phyloP scores from a whole-genome alignment of 2,113 vertebrate genomes.

The Sylvietta virens region DNA sequence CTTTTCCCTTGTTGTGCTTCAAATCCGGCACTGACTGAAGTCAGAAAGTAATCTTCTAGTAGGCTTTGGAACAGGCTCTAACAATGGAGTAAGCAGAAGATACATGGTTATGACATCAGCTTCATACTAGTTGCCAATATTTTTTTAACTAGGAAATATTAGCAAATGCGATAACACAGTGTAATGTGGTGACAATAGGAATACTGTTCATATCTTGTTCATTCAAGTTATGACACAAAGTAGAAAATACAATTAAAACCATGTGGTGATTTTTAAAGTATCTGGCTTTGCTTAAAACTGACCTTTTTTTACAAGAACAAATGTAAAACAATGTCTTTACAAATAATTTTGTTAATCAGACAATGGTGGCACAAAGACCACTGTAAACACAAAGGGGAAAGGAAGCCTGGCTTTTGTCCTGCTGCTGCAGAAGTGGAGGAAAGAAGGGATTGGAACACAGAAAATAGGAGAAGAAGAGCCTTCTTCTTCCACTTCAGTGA shows the following conservation, averaged over 20 bases:
- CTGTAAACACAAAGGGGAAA: constrained; percentile 52
- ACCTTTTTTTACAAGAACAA: constrained; percentile 74
- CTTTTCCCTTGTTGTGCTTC: background rate
- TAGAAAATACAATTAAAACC: constrained; percentile 68
- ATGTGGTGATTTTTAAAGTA: constrained; percentile 70
- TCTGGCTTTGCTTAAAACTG: constrained; percentile 75
- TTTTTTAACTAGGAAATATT: constrained; percentile 63
- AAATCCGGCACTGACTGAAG: background rate
- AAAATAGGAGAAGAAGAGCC: background rate
- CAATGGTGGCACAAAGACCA: constrained; percentile 64
- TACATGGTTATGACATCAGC: background rate
- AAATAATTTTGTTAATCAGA: constrained; percentile 74
- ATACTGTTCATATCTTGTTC: constrained; percentile 70
- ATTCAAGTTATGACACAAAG: constrained; percentile 69
- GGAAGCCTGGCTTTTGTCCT: background rate
- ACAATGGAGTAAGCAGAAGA: background rate
- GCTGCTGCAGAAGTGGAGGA: background rate
- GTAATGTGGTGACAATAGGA: constrained; percentile 61
- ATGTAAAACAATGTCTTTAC: constrained; percentile 74
- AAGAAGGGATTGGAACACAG: background rate
- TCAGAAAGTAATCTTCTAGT: background rate
- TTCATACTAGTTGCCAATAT: constrained; percentile 23
- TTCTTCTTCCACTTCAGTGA: background rate
- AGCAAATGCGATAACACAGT: constrained; percentile 54
- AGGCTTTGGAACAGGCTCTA: background rate